Evolutionary conservation across 2,113 vertebrate genomes (phyloP).

Genomic region (Notothenia rossii): DNA sequence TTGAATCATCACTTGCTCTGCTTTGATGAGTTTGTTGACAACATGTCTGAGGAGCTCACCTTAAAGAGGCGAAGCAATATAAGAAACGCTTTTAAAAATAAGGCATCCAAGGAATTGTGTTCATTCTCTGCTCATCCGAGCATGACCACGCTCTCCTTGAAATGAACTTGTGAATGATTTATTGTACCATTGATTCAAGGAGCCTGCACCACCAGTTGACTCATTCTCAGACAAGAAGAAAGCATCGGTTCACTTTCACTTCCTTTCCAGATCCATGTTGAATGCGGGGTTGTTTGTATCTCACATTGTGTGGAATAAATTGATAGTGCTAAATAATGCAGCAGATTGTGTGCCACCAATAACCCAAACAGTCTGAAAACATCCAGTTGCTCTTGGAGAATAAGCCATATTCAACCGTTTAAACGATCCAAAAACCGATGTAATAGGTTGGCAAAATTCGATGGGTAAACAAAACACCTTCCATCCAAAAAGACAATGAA

Average conservation of each 20-base stretch:
- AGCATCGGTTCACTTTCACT: constrained; percentile 21
- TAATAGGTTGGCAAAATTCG: constrained; percentile 42
- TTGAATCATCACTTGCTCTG: not conserved
- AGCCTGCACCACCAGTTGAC: constrained; percentile 30
- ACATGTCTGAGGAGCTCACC: constrained; percentile 6
- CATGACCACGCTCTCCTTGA: constrained; percentile 2
- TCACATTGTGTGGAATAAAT: constrained; percentile 12
- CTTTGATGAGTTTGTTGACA: constrained; percentile 45
- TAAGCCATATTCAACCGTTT: constrained; percentile 22
- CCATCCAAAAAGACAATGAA: not conserved
- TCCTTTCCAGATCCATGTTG: constrained; percentile 21
- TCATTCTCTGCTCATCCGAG: constrained; percentile 50
- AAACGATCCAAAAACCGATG: constrained; percentile 52
- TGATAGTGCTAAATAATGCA: constrained; percentile 15
- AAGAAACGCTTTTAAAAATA: constrained; percentile 23
- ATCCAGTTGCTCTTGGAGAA: constrained; percentile 19
- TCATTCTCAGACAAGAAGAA: constrained; percentile 17
- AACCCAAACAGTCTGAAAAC: constrained; percentile 31
- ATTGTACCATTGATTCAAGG: constrained; percentile 53
- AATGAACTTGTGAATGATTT: constrained; percentile 47
- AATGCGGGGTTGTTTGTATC: constrained; percentile 29
- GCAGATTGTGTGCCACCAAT: constrained; percentile 35
- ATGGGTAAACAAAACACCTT: constrained; percentile 43
- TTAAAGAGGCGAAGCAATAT: constrained; percentile 21
- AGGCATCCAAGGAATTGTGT: constrained; percentile 19